Evolutionary conservation across 1,140 invertebrate genomes (phyloP), one percentile per base, ranked within the genome.

Genomic region (Archegozetes longisetosus): DNA sequence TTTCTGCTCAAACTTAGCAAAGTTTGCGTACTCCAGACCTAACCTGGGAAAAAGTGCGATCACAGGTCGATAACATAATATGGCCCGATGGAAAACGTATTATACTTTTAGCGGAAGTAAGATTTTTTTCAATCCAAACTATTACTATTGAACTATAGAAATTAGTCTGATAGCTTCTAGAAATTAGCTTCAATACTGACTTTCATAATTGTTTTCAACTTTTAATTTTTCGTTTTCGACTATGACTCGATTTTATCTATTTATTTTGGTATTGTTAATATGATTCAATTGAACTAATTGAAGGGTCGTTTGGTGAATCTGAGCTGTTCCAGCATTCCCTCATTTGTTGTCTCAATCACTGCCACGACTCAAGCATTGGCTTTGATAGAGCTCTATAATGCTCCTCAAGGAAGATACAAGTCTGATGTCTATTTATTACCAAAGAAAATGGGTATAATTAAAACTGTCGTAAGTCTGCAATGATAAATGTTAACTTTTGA

Each of bases 31-130:
- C 90, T 22, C 87, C 89, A 0, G 92, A 96, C 68, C 73, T 97
- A 63, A 89, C 88, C 53, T 96, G 93, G 92, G 93, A 98, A 75
- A 88, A 92, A 73, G 91, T 98, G 20, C 78, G 93, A 54, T 93
- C 90, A 22, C 91, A 96, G 77, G 92, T 97, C 47, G 92, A 77
- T 61, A 75, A 77, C 64, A 73, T 77, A 47, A 76, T 75, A 55
- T 77, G 75, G 71, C 73, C 73, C 17, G 68, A 70, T 66, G 70
- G 71, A 23, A 73, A 73, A 64, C 66, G 72, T 53, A 74, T 78
- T 46, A 87, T 97, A 52, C 76, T 98, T 32, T 75, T 97, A 61
- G 92, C 93, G 9, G 92, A 77, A 69, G 75, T 75, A 64, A 58
- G 58, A 58, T 20, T 24, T 48, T 17, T 2, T 51, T 4, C 58